Evolutionary conservation across 1,140 invertebrate genomes (phyloP).

Genomic region (Delia radicum): DNA sequence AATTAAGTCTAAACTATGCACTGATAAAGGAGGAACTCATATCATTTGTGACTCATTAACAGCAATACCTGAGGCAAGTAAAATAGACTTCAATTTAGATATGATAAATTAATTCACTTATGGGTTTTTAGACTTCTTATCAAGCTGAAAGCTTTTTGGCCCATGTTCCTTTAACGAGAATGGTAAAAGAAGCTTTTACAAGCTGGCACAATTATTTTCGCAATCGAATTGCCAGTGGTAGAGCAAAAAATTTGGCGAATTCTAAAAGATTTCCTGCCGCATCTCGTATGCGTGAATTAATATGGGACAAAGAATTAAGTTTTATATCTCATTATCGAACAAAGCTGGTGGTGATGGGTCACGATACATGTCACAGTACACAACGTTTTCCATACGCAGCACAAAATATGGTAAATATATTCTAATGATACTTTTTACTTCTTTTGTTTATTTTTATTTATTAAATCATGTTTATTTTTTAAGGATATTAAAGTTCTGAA

Average conservation of each 20-base stretch:
- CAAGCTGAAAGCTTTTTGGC: not conserved
- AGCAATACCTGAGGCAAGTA: not conserved
- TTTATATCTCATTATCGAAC: slow-evolving; percentile 36
- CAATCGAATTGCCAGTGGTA: slow-evolving; percentile 14
- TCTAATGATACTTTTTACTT: not conserved
- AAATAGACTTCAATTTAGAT: too few relatives aligned
- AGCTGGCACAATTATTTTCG: slow-evolving; percentile 19
- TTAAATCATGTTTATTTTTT: not conserved
- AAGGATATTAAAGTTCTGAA: not conserved
- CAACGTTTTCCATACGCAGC: slow-evolving; percentile 18
- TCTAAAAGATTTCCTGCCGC: slow-evolving; percentile 18
- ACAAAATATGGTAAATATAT: slow-evolving; percentile 11
- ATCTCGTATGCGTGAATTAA: slow-evolving; percentile 37
- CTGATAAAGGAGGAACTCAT: not conserved
- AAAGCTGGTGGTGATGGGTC: not conserved
- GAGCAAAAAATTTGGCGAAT: not conserved
- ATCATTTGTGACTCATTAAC: not conserved
- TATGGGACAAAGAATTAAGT: slow-evolving; percentile 42
- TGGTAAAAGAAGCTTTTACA: not conserved
- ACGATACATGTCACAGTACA: slow-evolving; percentile 7
- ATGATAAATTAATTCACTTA: not conserved
- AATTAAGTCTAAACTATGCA: not conserved
- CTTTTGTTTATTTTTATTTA: not conserved
- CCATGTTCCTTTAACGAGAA: slow-evolving; percentile 19
- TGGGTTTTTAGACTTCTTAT: not conserved